A percentile compares a stretch with the other conserved stretches of the same genome.
phyloP scores from a whole-genome alignment of 2,797 vertebrate genomes.

The Paratrypauchen microcephalus region DNA sequence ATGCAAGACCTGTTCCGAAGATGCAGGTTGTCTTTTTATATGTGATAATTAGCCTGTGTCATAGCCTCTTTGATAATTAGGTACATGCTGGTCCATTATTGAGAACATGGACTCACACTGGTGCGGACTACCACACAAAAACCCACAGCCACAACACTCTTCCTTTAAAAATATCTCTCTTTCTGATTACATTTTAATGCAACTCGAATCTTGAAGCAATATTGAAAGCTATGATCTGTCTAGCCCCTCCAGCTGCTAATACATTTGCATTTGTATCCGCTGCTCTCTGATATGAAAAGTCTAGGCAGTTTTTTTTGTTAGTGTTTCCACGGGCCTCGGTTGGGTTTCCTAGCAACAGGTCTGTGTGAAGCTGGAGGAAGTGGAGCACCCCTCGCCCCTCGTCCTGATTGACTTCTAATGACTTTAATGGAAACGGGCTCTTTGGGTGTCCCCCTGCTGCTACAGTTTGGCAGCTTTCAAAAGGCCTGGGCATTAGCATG shows the following conservation, averaged over 20 bases:
- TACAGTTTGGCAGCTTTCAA: conserved; percentile 36
- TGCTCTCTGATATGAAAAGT: conserved; percentile 23
- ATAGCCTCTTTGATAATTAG: conserved; percentile 42
- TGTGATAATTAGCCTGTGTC: conserved; percentile 53
- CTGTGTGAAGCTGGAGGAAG: conserved; percentile 32
- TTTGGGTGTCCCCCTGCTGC: conserved; percentile 22
- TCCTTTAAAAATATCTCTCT: background rate
- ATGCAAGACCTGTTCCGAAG: conserved; percentile 20
- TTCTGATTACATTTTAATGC: conserved; percentile 23
- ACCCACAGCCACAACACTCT: conserved; percentile 10
- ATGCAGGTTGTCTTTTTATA: conserved; percentile 44
- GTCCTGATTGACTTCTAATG: conserved; percentile 61
- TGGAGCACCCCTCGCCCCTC: conserved; percentile 24
- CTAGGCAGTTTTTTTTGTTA: conserved; percentile 52
- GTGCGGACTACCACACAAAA: conserved; percentile 6
- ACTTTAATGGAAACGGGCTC: conserved; percentile 56
- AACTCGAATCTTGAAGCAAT: background rate
- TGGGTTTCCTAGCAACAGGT: conserved; percentile 75
- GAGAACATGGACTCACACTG: conserved; percentile 28
- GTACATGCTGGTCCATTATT: conserved; percentile 40
- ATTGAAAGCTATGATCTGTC: conserved; percentile 3
- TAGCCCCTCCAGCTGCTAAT: conserved; percentile 1
- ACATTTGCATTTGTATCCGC: conserved; percentile 25
- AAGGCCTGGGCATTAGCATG: conserved; percentile 13
- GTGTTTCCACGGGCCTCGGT: conserved; percentile 37